Base-by-base conservation (phyloP, 2,888 invertebrate species). In the Barypeithes pellucidus region DNA sequence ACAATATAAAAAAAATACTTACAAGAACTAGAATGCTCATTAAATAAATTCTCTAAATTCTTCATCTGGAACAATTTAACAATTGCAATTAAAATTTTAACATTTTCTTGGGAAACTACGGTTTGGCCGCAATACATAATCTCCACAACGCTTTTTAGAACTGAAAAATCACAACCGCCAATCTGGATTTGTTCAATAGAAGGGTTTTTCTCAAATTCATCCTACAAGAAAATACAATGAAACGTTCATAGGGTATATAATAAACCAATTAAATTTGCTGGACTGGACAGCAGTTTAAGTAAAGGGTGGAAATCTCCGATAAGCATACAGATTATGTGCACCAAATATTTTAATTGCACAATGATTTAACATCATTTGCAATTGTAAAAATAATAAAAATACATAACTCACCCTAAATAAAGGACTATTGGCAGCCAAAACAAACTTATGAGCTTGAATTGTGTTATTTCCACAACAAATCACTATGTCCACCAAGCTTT, bases 81-180 rank as follows among this genome's bases (percentile, higher is more conserved):
- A 7, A 92, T 92, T 67, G 92, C 90, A 57, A 92, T 88, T 60
- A 93, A 83, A 79, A 92, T 90, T 78, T 91, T 91, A 77, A 93
- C 86, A 83, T 92, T 89, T 79, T 91, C 90, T 83, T 92, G 91
- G 62, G 90, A 86, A 77, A 93, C 90, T 78, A 90, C 90, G 1
- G 92, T 93, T 87, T 92, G 92, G 1, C 93, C 93, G 80, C 91
- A 92, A 81, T 93, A 93, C 90, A 93, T 93, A 80, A 92, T 93
- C 83, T 93, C 93, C 36, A 93, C 90, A 73, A 93, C 87, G 59
- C 91, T 91, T 85, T 92, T 92, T 72, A 93, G 85, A 33, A 93
- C 91, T 79, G 89, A 88, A 84, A 92, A 93, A 82, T 91, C 89
- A 88, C 93, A 89, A 81, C 93, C 92, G 78, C 90, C 88, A 75